Conservation (phyloP, 2,888 invertebrate genomes). For the Ectemnius lituratus region DNA sequence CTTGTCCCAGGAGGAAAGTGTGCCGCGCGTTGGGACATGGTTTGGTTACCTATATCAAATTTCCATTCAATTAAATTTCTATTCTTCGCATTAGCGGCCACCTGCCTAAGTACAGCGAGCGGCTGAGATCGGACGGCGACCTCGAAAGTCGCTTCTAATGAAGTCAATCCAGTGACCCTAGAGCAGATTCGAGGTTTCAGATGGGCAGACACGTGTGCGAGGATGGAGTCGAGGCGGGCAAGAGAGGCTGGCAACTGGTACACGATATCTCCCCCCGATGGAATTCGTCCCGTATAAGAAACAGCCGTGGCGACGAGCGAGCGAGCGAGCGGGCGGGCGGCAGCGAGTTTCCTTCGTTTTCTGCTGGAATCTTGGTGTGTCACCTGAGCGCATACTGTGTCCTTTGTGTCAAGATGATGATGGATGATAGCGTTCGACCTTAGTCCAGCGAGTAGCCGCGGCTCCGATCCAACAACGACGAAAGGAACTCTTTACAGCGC, state of each 20-base stretch:
- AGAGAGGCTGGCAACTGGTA: not conserved
- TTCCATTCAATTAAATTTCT: constrained; percentile 39
- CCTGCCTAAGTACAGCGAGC: constrained; percentile 9
- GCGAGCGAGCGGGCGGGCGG: too few species aligned
- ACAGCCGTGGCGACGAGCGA: not conserved
- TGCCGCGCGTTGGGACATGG: constrained; percentile 28
- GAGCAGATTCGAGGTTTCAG: not conserved
- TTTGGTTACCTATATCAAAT: constrained; percentile 24
- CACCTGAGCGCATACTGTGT: not conserved
- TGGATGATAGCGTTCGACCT: constrained; percentile 1
- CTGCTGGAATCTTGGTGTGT: not conserved
- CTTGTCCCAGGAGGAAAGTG: constrained; percentile 26
- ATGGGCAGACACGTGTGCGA: not conserved
- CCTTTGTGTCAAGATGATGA: constrained; percentile 11
- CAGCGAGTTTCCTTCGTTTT: constrained; percentile 17
- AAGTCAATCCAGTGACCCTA: constrained; percentile 2
- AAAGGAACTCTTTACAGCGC: not conserved
- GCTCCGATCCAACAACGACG: not conserved
- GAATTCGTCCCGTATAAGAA: constrained; percentile 2
- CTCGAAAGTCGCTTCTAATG: constrained; percentile 1
- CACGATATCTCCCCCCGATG: not conserved
- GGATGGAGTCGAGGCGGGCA: not conserved
- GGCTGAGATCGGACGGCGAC: not conserved
- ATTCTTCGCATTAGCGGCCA: constrained; percentile 20
- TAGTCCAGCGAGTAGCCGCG: constrained; percentile 7